Evolutionary conservation across 2,113 vertebrate species (phyloP).

Genomic region (Procapra przewalskii): DNA sequence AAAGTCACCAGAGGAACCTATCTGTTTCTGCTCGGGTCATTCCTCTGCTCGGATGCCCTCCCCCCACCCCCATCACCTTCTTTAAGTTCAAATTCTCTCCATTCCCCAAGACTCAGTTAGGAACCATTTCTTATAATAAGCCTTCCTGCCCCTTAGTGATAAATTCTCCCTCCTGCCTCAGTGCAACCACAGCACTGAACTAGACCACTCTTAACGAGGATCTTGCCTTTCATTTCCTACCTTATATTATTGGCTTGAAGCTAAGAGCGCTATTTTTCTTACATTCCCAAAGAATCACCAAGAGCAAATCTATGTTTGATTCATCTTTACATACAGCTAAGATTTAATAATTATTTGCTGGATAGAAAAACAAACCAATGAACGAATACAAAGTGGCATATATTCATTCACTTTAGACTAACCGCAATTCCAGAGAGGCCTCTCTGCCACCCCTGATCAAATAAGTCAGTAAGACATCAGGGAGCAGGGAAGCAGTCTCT

Average conservation of each 20-base stretch:
- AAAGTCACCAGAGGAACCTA: not conserved
- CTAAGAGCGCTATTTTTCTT: not conserved
- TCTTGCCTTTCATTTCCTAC: not conserved
- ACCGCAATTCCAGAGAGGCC: not conserved
- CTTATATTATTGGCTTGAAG: not conserved
- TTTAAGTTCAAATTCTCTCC: not conserved
- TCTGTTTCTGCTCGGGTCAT: not conserved
- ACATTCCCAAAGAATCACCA: not conserved
- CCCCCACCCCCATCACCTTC: fast-evolving
- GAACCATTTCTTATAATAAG: not conserved
- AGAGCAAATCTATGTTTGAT: not conserved
- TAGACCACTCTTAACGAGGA: not conserved
- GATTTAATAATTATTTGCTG: not conserved
- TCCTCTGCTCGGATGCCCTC: not conserved
- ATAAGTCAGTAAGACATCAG: not conserved
- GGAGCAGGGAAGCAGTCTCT: not conserved
- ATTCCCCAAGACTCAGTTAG: not conserved
- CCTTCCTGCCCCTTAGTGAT: not conserved
- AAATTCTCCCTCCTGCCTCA: not conserved
- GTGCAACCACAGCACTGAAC: not conserved
- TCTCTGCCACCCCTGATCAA: not conserved
- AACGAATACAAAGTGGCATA: not conserved
- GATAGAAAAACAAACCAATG: not conserved
- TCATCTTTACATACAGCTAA: not conserved
- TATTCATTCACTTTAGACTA: not conserved